Conservation (phyloP, 2,888 invertebrate genomes). For the Theretra japonica region DNA sequence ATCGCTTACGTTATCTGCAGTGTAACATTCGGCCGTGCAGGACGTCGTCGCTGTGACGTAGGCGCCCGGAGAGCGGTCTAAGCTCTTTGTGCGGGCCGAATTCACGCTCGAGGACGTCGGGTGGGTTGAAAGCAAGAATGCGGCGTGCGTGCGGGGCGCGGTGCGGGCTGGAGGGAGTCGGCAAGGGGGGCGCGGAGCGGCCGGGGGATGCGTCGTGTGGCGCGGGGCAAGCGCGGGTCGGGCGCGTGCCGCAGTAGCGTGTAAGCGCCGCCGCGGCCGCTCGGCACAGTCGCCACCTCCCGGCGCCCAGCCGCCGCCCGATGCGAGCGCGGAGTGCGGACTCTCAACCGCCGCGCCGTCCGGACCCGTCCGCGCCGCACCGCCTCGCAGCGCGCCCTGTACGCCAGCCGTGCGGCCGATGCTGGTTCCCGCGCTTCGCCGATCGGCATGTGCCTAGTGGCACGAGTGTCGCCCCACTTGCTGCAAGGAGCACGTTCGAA, state of each 20-base stretch:
- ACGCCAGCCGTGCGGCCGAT: conserved; percentile 52
- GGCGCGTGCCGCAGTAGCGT: conserved; percentile 83
- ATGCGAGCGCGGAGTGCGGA: conserved; percentile 64
- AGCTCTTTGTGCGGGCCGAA: conserved; percentile 67
- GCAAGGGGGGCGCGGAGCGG: conserved; percentile 58
- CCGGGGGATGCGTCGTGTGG: conserved; percentile 68
- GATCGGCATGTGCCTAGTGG: conserved; percentile 23
- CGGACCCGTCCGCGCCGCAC: conserved; percentile 52
- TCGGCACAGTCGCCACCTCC: conserved; percentile 64
- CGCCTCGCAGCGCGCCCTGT: conserved; percentile 49
- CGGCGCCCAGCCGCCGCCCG: conserved; percentile 49
- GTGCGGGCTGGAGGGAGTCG: conserved; percentile 54
- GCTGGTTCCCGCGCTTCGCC: conserved; percentile 60
- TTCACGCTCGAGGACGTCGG: conserved; percentile 44
- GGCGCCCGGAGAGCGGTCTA: conserved; percentile 48
- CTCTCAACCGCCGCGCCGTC: conserved; percentile 54
- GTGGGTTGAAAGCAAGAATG: conserved; percentile 75
- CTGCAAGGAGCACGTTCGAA: conserved; percentile 48
- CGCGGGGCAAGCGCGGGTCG: conserved; percentile 59
- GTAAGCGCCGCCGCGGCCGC: conserved; percentile 80
- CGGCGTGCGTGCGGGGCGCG: conserved; percentile 79
- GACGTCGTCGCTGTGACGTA: conserved; percentile 52
- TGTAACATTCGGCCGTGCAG: conserved; percentile 40
- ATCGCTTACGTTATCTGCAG: conserved; percentile 49
- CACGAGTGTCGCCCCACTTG: conserved; percentile 37